Base-by-base conservation (phyloP, 1,140 invertebrate species). In the Calycopis cecrops region DNA sequence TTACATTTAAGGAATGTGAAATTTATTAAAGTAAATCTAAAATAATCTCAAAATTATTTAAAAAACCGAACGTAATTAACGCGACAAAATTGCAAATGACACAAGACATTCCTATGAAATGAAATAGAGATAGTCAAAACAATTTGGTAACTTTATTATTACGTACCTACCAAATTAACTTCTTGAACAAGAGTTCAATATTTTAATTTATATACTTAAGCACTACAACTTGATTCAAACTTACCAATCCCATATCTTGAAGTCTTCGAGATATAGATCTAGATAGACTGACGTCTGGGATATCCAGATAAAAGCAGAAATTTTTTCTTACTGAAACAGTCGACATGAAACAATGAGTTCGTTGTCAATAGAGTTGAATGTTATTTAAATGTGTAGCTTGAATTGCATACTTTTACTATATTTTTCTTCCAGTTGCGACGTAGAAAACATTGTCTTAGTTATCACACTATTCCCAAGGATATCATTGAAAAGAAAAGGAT, bases 301-400 rank as follows among this genome's bases (percentile, higher is more conserved):
- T 90, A 65, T 93, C 92, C 88, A 93, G 90, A 78, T 93, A 93
- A 86, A 93, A 93, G 60, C 88, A 91, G 60, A 91, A 91, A 69
- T 90, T 90, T 71, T 73, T 76, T 63, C 78, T 67, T 52, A 84
- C 82, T 86, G 80, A 48, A 80, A 85, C 38, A 55, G 37, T 38
- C 53, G 37, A n/a, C 16, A 40, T 37, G 4, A 48, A 40, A 48
- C 38, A 56, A 11, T 48, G 40, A 35, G 38, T 16, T 51, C 56
- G 38, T 38, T 14, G 35, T 52, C 35, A 35, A 38, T 10, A 42
- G 9, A 35, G 52, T 65, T 55, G 59, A 17, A 55, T 44, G 11
- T 48, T 61, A 61, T 60, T 52, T 56, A 57, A 58, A 63, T 59
- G 59, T 68, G 57, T 56, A 54, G 9, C 35, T 44, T 42, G 16